These are phyloP conservation scores for Psylliodes chrysocephalus DNA, from an alignment of 2,888 invertebrate species.

Conservation along the genomic window DNA sequence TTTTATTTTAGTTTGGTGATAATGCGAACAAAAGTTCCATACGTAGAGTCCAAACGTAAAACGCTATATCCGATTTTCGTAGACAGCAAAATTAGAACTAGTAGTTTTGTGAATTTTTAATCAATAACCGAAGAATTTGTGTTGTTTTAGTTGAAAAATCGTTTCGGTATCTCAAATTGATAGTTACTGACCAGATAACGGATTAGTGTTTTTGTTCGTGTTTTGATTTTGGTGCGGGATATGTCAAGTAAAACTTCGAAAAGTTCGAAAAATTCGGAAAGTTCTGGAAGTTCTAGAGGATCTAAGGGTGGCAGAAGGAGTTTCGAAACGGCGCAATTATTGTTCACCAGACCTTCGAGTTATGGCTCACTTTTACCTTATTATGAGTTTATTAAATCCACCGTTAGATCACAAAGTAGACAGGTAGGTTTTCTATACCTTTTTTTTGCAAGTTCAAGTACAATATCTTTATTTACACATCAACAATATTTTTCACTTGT, in stretches of 20 bases:
- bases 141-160: too few species aligned
- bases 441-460: too few species aligned
- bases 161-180: too few species aligned
- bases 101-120: too few species aligned
- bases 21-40: constrained; percentile 11
- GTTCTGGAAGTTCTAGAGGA: constrained; percentile 20
- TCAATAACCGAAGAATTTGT: too few species aligned
- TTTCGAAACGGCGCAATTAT: constrained; percentile 56
- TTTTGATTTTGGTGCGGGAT: constrained; percentile 9
- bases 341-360: constrained; percentile 64
- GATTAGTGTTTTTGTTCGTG: constrained; percentile 5
- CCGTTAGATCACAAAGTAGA: constrained; percentile 60
- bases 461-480: too few species aligned
- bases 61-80: constrained; percentile 5
- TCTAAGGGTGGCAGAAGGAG: constrained; percentile 9
- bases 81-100: constrained; percentile 25
- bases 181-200: constrained; percentile 1
- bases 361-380: constrained; percentile 73
- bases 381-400: constrained; percentile 70
- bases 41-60: neutral
- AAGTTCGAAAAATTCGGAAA: constrained; percentile 31
- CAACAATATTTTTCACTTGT: too few species aligned
- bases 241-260: constrained; percentile 43
- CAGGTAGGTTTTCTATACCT: neutral
- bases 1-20: constrained; percentile 5